Base-by-base conservation (phyloP, 1,140 invertebrate species). In the Bombus vancouverensis region DNA sequence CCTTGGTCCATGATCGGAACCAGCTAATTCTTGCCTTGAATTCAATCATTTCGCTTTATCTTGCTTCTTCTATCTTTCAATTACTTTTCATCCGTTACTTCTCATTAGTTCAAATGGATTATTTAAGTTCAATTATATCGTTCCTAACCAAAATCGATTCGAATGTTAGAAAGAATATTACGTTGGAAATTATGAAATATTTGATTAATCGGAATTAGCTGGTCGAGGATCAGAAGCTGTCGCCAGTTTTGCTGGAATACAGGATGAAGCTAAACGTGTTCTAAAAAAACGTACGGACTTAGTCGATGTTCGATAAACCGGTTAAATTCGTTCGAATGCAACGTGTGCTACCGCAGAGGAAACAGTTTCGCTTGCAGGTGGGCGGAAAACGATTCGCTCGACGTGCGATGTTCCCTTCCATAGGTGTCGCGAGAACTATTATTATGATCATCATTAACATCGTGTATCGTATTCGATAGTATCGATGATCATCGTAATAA, bases 401-500 rank as follows among this genome's bases (percentile, higher is more conserved):
- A 88, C 83, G 73, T 85, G 66, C 74, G 79, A n/a, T 65, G 37
- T 78, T n/a, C 32, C 57, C 28, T 28, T 78, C 32, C 8, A 25
- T 28, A 83, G 83, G 83, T 84, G 87, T 77, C 62, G 68, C 85
- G 84, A 80, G 70, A 81, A 81, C 79, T 76, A 68, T 81, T 62
- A 81, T 89, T 83, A 76, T 62, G 10, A 62, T 62, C 59, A 62
- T 62, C 47, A 42, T 59, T 18, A 75, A 57, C 44, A 57, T 53
- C 74, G 25, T 59, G 74, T 59, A 66, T 78, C 37, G 34, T 42
- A 25, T 57, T 87, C 59, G 74, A 81, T 83, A 72, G 42, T 80
- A n/a, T 18, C 87, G 66, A 84, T 88, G 76, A 83, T 85, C 79
- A 86, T 89, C 57, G 81, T 83, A 79, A 57, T 73, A 83, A 83